Conservation (phyloP, 1,140 invertebrate genomes). For the Arctopsyche grandis region DNA sequence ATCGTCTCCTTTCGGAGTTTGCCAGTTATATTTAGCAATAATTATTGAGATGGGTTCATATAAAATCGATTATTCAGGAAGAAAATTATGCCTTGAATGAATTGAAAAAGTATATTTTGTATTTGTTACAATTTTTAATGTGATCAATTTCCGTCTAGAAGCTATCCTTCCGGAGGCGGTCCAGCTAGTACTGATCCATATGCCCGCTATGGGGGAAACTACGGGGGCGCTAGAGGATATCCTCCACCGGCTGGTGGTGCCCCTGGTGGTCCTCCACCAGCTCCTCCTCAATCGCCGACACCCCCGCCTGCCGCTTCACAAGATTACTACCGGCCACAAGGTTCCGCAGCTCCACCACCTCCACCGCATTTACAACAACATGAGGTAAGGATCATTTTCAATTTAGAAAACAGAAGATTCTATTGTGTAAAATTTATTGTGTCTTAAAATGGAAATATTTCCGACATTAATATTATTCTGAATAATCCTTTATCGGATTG, state of each 20-base stretch:
- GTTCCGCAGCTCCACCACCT: constrained; percentile 66
- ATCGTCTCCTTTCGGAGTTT: no score
- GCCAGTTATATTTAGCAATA: no score
- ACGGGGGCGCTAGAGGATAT: constrained; percentile 57
- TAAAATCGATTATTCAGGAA: no score
- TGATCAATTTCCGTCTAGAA: constrained; percentile 35
- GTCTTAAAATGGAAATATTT: no score
- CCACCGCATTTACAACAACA: constrained; percentile 42
- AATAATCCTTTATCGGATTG: background rate
- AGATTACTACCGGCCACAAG: constrained; percentile 71
- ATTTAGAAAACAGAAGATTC: no score
- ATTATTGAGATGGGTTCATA: no score
- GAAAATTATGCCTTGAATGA: no score
- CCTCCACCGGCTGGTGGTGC: constrained; percentile 57
- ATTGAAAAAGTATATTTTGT: background rate
- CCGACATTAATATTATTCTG: background rate
- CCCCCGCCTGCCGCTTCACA: constrained; percentile 70
- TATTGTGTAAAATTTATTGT: no score
- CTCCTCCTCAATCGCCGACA: constrained; percentile 62
- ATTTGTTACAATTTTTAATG: constrained; percentile 5
- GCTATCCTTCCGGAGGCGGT: constrained; percentile 48
- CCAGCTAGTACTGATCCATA: constrained; percentile 59
- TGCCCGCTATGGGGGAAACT: constrained; percentile 64
- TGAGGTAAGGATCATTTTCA: constrained; percentile 34
- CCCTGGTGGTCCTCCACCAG: constrained; percentile 51